A percentile compares a stretch with the other conserved stretches of the same genome.
These are phyloP conservation scores for Antennarius maculatus DNA, from an alignment of 2,797 vertebrate species.

Conservation along the genomic window DNA sequence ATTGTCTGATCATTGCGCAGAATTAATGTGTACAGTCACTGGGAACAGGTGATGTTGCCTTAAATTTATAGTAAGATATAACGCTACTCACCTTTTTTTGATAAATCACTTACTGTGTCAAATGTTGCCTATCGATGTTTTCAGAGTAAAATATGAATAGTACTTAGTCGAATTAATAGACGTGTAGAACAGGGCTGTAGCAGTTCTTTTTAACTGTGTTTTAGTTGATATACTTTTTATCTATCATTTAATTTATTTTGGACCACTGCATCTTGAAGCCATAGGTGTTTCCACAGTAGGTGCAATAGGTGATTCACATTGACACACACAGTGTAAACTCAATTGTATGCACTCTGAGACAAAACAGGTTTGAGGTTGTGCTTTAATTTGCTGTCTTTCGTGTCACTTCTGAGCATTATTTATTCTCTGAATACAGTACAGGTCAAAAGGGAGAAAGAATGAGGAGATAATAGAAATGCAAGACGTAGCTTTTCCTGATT, in stretches of 20 bases:
- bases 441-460: conserved; percentile 38
- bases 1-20: conserved; percentile 39
- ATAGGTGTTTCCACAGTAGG: conserved; percentile 61
- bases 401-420: conserved; percentile 1
- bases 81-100: conserved; percentile 35
- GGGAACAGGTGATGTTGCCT: conserved; percentile 21
- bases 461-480: conserved; percentile 15
- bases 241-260: conserved; percentile 68
- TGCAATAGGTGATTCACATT: conserved; percentile 50
- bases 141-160: conserved; percentile 76
- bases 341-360: conserved; percentile 21
- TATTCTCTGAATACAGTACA: conserved; percentile 21
- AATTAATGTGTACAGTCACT: conserved; percentile 1
- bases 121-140: conserved; percentile 59
- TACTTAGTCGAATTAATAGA: conserved; percentile 76
- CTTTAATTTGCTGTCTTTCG: conserved; percentile 42
- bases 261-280: conserved; percentile 77
- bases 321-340: conserved; percentile 17
- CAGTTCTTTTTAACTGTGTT: conserved; percentile 58
- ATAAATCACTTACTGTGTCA: conserved; percentile 30
- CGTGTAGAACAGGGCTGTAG: conserved; percentile 84
- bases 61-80: conserved; percentile 17
- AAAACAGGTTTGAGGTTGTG: conserved; percentile 27
- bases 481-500: conserved; percentile 33
- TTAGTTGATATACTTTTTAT: conserved; percentile 55